phyloP scores from a whole-genome alignment of 2,888 invertebrate species.

The Ceriagrion tenellum region DNA sequence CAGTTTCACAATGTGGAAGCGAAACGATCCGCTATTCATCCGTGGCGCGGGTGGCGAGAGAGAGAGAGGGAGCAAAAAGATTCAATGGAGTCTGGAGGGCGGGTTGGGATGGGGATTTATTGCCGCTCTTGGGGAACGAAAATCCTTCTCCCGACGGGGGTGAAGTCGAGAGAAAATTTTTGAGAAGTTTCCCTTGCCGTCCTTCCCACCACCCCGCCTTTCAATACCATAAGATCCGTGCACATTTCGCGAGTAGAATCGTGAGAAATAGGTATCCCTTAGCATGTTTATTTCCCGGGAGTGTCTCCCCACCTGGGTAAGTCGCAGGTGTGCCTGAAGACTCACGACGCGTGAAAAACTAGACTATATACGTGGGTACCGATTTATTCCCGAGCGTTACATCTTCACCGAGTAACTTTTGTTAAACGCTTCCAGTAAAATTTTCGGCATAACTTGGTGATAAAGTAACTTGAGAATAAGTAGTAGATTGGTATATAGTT shows the following conservation, averaged over 20 bases:
- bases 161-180: background rate
- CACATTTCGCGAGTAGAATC: background rate
- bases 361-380: too few species aligned
- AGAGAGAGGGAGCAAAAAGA: background rate
- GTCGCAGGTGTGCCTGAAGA: background rate
- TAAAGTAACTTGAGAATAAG: too few species aligned
- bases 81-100: background rate
- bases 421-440: too few species aligned
- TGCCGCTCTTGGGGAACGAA: background rate
- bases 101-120: background rate
- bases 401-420: too few species aligned
- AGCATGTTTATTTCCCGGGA: constrained; percentile 8
- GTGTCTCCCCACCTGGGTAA: background rate
- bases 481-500: too few species aligned
- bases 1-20: background rate
- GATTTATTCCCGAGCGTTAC: too few species aligned
- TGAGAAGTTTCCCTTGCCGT: background rate
- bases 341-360: background rate
- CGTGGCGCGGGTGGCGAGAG: background rate
- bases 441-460: too few species aligned
- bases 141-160: background rate
- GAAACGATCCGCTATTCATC: background rate
- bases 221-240: background rate
- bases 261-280: background rate
- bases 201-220: background rate